Base-by-base conservation (phyloP, 2,888 invertebrate species). In the Hirtodrosophila confusa region DNA sequence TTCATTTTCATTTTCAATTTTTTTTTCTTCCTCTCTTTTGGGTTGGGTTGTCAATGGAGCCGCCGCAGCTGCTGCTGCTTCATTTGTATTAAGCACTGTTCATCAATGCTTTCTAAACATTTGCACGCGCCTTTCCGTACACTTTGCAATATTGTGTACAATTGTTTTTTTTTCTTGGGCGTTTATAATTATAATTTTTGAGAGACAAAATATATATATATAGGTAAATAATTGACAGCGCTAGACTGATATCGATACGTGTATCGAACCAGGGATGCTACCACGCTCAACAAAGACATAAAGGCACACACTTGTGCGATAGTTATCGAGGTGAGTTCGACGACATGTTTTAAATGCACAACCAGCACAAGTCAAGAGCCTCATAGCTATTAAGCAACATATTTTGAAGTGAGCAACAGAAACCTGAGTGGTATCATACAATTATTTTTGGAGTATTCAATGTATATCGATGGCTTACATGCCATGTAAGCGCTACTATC, bases 41-140 rank as follows among this genome's bases (percentile, higher is more conserved):
- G 89, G 89, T 82, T 89, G 88, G 89, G 89, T 89, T 86, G 84
- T 86, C 74, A 85, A 74, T 79, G 77, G 75, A 76, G 75, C 64
- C 68, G 61, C 75, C 78, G 78, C 73, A 73, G 74, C 69, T 69
- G 48, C 73, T 55, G 47, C 84, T 86, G 77, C 88, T 85, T 79
- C 87, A 78, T 80, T 77, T 78, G 77, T 64, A 41, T 53, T 31
- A 8, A 70, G 75, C 53, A 27, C 4, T 9, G 31, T 7, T 67
- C 74, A 75, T 49, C 36, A 62, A 66, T 45, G 54, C 31, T 44
- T 58, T 35, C 6, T 12, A 11, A 48, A 56, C 75, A 75, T 62
- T 75, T 67, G 70, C 49, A 41, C 27, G 55, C 55, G 66, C 41
- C 61, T 57, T 60, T 45, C 53, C 7, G 43, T 57, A 56, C 73